A percentile compares a stretch with the other conserved stretches of the same genome.
Conservation (phyloP, 2,888 invertebrate species). For the Macaria notata region DNA sequence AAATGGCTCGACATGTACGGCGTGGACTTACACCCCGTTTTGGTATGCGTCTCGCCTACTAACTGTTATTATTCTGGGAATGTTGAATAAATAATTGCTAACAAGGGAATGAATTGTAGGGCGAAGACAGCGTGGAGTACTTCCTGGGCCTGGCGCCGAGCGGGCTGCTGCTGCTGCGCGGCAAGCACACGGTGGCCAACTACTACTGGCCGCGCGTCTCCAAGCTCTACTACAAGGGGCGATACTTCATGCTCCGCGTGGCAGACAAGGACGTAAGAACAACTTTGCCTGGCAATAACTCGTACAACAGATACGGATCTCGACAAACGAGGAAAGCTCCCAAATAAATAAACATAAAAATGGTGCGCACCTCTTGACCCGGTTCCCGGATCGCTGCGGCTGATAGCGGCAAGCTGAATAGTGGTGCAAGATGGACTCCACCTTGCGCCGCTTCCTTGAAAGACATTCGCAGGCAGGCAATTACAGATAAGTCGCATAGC, state of each 20-base stretch:
- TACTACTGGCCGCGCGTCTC: conserved; percentile 99
- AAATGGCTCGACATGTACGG: conserved; percentile 99
- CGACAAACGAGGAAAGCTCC: conserved; percentile 25
- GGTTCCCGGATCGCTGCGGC: conserved; percentile 57
- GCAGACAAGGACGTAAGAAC: conserved; percentile 96
- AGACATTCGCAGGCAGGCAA: conserved; percentile 80
- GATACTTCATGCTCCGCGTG: conserved; percentile 97
- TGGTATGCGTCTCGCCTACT: conserved; percentile 84
- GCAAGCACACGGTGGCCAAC: conserved; percentile 98
- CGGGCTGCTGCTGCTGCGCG: conserved; percentile 95
- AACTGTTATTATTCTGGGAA: conserved; percentile 9
- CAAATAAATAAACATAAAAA: conserved; percentile 58
- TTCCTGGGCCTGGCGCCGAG: conserved; percentile 97
- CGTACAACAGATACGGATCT: conserved; percentile 5
- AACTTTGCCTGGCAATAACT: conserved; percentile 33
- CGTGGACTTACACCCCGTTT: conserved; percentile 97
- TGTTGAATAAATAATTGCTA: conserved; percentile 11
- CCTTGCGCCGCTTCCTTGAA: conserved; percentile 72
- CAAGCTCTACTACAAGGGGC: conserved; percentile 97
- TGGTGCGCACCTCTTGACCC: conserved; percentile 63
- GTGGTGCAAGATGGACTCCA: conserved; percentile 72
- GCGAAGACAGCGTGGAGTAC: conserved; percentile 98
- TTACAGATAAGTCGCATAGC: conserved; percentile 78
- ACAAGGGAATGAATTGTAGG: conserved; percentile 77
- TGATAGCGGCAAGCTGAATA: conserved; percentile 68